Conservation (phyloP, 1,140 invertebrate species). For the Mya arenaria region DNA sequence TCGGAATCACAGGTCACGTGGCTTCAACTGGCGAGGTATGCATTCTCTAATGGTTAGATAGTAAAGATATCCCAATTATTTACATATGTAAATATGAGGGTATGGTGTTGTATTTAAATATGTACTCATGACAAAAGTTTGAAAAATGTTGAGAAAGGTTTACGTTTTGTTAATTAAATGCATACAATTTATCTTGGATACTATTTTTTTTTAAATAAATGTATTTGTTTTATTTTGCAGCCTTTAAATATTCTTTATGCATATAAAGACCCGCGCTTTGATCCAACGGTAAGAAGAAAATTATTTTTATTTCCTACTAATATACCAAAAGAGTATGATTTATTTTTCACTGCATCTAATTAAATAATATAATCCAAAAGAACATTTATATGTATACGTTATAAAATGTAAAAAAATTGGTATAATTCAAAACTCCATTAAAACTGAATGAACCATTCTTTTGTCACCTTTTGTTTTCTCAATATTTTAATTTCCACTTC, state of each 20-base stretch:
- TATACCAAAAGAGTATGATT: no score
- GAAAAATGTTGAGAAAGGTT: background rate
- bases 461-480: no score
- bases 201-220: no score
- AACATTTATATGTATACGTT: no score
- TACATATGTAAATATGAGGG: background rate
- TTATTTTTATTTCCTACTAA: no score
- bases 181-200: background rate
- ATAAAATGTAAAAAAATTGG: no score
- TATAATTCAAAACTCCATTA: no score
- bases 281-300: constrained; percentile 73
- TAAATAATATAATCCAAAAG: no score
- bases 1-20: constrained; percentile 95
- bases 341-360: no score
- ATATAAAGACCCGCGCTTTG: constrained; percentile 89
- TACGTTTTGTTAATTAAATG: background rate
- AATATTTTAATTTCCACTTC: no score
- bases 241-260: constrained; percentile 97
- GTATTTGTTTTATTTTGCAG: constrained; percentile 71
- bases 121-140: background rate
- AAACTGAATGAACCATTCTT: no score
- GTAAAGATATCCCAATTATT: background rate
- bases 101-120: background rate
- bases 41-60: background rate
- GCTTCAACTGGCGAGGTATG: constrained; percentile 91